Conservation (phyloP, 2,888 invertebrate species). For the Philhelius pedissequus region DNA sequence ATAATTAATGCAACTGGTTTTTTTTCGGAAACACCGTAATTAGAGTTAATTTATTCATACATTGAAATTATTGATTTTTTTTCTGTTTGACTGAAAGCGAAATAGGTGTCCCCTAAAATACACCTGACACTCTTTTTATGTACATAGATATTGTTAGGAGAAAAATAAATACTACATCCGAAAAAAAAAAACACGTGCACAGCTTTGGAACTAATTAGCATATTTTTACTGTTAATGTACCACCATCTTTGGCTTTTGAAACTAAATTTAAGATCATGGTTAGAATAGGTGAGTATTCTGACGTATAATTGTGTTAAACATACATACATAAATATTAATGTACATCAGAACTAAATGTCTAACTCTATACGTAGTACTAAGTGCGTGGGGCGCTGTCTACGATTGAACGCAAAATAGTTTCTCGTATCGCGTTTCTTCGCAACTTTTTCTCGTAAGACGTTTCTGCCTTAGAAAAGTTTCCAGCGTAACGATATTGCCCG, state of each 20-base stretch:
- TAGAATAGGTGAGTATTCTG: no score
- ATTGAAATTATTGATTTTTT: background rate
- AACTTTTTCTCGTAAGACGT: no score
- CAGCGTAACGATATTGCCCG: no score
- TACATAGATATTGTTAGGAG: background rate
- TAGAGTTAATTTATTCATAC: background rate
- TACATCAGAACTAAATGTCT: no score
- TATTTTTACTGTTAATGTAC: background rate
- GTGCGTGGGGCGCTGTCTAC: no score
- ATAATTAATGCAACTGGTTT: slow-evolving; percentile 12
- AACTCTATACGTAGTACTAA: no score
- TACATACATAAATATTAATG: no score
- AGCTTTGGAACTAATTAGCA: background rate
- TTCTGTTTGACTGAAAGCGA: background rate
- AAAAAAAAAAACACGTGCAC: background rate
- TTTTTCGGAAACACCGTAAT: background rate
- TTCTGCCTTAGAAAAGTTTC: no score
- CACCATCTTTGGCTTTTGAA: background rate
- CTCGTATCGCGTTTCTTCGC: no score
- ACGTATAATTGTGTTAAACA: no score
- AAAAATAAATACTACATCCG: background rate
- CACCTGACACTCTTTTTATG: background rate
- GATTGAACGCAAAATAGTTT: no score
- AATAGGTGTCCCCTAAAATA: background rate
- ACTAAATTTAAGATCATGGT: no score